These are phyloP conservation scores for Elachura formosa DNA, from an alignment of 2,113 vertebrate genomes.

Conservation along the genomic window DNA sequence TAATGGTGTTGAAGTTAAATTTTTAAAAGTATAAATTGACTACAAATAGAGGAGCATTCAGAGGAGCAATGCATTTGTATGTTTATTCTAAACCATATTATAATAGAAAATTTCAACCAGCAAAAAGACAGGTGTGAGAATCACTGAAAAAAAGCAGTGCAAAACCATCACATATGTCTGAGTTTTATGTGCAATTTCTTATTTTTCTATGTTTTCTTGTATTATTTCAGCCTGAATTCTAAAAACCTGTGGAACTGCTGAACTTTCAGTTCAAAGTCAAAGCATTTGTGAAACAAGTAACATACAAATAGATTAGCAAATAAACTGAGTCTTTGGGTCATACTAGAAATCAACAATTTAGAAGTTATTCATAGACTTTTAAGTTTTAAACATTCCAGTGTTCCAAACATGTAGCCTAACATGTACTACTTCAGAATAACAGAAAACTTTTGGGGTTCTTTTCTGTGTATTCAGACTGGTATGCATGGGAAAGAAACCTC, in stretches of 20 bases:
- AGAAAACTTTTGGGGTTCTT: neutral
- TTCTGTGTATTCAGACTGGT: neutral
- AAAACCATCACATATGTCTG: neutral
- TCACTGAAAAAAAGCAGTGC: neutral
- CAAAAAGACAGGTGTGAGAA: neutral
- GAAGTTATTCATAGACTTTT: neutral
- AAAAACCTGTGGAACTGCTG: neutral
- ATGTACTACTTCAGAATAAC: neutral
- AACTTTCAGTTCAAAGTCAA: neutral
- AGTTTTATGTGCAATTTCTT: neutral
- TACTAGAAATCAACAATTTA: neutral
- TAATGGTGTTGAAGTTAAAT: neutral
- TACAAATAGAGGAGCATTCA: neutral
- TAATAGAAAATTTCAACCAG: neutral
- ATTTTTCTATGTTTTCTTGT: neutral
- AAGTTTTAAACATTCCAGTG: neutral
- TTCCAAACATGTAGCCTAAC: neutral
- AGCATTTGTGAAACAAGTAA: neutral
- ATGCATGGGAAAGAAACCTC: neutral
- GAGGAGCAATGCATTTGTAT: neutral
- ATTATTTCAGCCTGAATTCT: neutral
- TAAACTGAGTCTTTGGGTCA: neutral
- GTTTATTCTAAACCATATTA: neutral
- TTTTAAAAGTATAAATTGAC: neutral
- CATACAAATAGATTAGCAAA: neutral